Percentiles rank a stretch among this genome's conserved stretches.
These are phyloP conservation scores for Plectropomus leopardus DNA, from an alignment of 2,113 vertebrate species.

Conservation along the genomic window DNA sequence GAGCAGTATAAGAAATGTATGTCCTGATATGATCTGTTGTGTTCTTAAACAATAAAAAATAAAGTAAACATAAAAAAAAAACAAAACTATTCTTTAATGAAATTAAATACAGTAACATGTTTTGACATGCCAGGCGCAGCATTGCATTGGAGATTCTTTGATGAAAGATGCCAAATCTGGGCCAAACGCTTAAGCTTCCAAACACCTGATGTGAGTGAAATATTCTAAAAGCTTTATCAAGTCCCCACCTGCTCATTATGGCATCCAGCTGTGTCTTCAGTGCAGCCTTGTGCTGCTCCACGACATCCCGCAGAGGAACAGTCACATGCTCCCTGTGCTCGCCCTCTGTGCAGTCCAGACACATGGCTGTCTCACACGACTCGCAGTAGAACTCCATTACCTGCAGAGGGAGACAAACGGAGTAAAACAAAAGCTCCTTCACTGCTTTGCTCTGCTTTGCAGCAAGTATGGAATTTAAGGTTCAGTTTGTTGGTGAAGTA, in stretches of 20 bases:
- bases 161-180: conserved; percentile 16
- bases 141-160: background rate
- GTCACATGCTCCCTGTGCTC: conserved; percentile 94
- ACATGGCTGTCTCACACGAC: conserved; percentile 97
- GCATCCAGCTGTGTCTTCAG: conserved; percentile 93
- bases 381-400: conserved; percentile 98
- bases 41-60: no score
- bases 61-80: no score
- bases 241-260: conserved; percentile 87
- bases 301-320: conserved; percentile 90
- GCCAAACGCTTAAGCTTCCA: conserved; percentile 10
- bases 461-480: no score
- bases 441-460: background rate
- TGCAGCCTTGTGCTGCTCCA: conserved; percentile 94
- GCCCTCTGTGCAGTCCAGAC: conserved; percentile 91
- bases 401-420: conserved; percentile 80
- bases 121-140: background rate
- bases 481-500: background rate
- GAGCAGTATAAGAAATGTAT: no score
- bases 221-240: conserved; percentile 15
- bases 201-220: conserved; percentile 23
- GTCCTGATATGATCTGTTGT: no score
- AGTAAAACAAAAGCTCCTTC: background rate
- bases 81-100: no score
- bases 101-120: no score